These are phyloP conservation scores for Eudemis profundana DNA, from an alignment of 2,888 invertebrate genomes.

Conservation along the genomic window DNA sequence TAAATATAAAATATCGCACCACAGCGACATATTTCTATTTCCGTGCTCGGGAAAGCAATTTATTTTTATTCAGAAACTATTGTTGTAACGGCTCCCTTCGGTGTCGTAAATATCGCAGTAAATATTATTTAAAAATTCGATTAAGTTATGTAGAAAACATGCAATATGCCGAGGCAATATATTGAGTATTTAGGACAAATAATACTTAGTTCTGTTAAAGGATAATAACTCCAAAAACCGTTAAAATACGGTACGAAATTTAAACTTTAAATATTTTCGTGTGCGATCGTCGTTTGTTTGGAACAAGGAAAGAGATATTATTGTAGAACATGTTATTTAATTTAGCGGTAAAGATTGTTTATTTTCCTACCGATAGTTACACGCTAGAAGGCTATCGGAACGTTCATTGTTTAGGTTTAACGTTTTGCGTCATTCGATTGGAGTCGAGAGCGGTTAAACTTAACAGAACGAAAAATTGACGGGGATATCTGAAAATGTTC, in stretches of 20 bases:
- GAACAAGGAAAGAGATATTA: background rate
- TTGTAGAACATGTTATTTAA: conserved; percentile 15
- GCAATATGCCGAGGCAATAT: background rate
- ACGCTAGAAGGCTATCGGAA: conserved; percentile 15
- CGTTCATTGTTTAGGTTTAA: conserved; percentile 7
- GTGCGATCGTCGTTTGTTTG: conserved; percentile 7
- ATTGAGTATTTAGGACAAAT: conserved; percentile 13
- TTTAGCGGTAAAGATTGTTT: conserved; percentile 16
- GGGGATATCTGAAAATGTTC: too few relatives aligned
- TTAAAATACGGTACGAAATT: background rate
- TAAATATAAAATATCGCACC: conserved; percentile 1
- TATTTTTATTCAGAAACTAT: conserved; percentile 10
- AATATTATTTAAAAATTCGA: conserved; percentile 10
- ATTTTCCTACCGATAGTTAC: background rate
- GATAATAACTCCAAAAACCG: background rate
- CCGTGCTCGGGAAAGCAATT: background rate
- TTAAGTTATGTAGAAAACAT: background rate
- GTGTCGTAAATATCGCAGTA: conserved; percentile 6
- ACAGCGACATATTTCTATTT: background rate
- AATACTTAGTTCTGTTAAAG: background rate
- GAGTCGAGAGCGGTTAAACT: background rate
- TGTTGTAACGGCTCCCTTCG: conserved; percentile 3
- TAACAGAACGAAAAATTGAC: too few relatives aligned
- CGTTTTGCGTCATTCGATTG: background rate
- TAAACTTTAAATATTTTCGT: background rate